Base-by-base conservation (phyloP, 2,797 vertebrate species). In the Falco novaeseelandiae region DNA sequence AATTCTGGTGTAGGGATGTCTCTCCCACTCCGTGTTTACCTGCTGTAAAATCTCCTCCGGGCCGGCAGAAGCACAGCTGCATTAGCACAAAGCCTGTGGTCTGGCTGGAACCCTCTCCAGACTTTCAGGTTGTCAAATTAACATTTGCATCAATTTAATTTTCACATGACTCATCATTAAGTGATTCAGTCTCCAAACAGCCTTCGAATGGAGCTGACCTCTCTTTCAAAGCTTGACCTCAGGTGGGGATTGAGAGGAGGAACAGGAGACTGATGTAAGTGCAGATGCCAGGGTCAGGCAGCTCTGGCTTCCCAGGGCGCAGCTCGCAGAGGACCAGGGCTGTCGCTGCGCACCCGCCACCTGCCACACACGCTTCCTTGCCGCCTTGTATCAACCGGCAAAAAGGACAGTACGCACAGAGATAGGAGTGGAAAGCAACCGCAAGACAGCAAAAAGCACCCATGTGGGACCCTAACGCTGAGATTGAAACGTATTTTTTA, bases 61-160 rank as follows among this genome's bases (percentile, higher is more conserved):
- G 66, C 76, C 86, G 34, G 76, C 18, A 11, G 81, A 87, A 92
- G 52, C 81, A 82, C 87, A 76, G 58, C 70, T 89, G 87, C 29
- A 0, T 8, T 62, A 81, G 38, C 91, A 82, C 69, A 76, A 51
- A 76, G 10, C 54, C 72, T 20, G 22, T 59, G 72, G 74, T 76
- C 61, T 0, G 29, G 69, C 82, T 81, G 61, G 81, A 89, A 55
- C 62, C 40, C 44, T 62, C 67, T 77, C 70, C 83, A 91, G 77
- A 67, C 88, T 71, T 80, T 40, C 8, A 86, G 79, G 52, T 38
- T 91, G 88, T 87, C 88, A 93, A 95, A 96, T 81, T 78, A 93
- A 89, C 51, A 81, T 96, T 97, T 91, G 65, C 94, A 97, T 94
- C 87, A 44, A 90, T 93, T 97, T 94, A 95, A 87, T 95, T 96